Percentiles rank a stretch among this genome's conserved stretches.
Evolutionary conservation across 2,888 invertebrate genomes (phyloP).

Genomic region (Mimas tiliae): DNA sequence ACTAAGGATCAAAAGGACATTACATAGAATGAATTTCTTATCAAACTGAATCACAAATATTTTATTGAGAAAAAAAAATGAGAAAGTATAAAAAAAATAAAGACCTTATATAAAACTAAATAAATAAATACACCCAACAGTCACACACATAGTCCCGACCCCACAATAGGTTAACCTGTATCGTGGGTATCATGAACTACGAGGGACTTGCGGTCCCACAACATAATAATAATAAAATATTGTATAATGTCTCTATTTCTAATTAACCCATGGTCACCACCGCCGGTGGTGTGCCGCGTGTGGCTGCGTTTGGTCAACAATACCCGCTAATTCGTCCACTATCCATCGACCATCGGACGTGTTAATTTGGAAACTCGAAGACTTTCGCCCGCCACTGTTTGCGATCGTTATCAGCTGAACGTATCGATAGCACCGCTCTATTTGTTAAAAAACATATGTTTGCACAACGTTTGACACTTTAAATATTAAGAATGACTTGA

Average conservation of each 20-base stretch:
- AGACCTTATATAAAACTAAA: too few relatives aligned
- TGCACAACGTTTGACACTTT: constrained; percentile 18
- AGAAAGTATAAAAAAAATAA: too few relatives aligned
- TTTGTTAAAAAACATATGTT: constrained; percentile 14
- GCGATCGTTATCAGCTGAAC: constrained; percentile 51
- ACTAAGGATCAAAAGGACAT: too few relatives aligned
- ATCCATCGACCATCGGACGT: constrained; percentile 60
- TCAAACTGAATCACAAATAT: too few relatives aligned
- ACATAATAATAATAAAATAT: background rate
- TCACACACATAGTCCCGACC: too few relatives aligned
- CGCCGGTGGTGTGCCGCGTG: constrained; percentile 35
- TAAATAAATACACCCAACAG: too few relatives aligned
- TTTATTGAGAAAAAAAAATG: too few relatives aligned
- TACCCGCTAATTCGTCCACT: constrained; percentile 76
- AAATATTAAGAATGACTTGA: constrained; percentile 13
- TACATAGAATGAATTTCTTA: too few relatives aligned
- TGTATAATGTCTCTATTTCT: background rate
- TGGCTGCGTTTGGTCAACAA: constrained; percentile 57
- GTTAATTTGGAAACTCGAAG: constrained; percentile 67
- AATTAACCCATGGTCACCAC: background rate
- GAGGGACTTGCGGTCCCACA: too few relatives aligned
- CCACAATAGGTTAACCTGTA: too few relatives aligned
- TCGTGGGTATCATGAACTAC: too few relatives aligned
- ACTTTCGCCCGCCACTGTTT: constrained; percentile 61
- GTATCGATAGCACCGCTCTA: constrained; percentile 20